A percentile compares a stretch with the other conserved stretches of the same genome.
Evolutionary conservation across 2,797 vertebrate species (phyloP).

Genomic region (Sebastes melanostomus): DNA sequence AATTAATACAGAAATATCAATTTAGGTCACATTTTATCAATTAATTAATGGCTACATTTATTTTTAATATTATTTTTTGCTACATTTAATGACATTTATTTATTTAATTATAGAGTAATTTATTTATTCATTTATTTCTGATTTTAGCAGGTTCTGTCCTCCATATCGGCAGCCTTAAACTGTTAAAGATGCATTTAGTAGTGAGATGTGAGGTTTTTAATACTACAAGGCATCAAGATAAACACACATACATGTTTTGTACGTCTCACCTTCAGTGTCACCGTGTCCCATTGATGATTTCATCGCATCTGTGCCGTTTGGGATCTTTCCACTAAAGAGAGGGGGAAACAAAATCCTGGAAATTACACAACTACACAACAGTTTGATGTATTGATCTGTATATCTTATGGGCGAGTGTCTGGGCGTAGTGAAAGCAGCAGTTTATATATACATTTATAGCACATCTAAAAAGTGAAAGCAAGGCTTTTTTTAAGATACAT

Average conservation of each 20-base stretch:
- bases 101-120: no score
- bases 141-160: no score
- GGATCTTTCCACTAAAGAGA: slow-evolving; percentile 90
- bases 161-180: no score
- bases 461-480: neutral
- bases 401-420: neutral
- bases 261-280: slow-evolving; percentile 88
- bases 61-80: no score
- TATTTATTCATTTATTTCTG: no score
- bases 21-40: no score
- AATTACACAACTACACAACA: neutral
- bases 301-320: slow-evolving; percentile 85
- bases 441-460: neutral
- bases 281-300: slow-evolving; percentile 83
- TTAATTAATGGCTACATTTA: no score
- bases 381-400: neutral
- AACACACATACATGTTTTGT: neutral
- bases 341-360: neutral
- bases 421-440: neutral
- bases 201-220: neutral
- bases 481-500: neutral
- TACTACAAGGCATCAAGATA: neutral
- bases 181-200: neutral
- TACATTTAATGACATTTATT: no score
- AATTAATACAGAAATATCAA: no score